Base-by-base conservation (phyloP, 2,888 invertebrate species). In the Ecliptopera silaceata region DNA sequence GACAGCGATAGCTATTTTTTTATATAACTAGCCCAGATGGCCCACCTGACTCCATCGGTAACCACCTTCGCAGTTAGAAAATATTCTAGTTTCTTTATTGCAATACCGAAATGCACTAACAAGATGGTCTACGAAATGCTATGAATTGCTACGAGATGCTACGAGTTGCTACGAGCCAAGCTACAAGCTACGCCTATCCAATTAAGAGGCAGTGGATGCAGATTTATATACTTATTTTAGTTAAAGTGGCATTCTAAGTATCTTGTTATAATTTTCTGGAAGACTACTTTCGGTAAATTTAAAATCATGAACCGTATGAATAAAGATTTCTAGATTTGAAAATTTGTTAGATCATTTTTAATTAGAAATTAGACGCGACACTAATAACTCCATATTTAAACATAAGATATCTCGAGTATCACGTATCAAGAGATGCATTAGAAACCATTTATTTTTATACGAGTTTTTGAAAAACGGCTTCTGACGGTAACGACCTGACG, bases 101-200 rank as follows among this genome's bases (percentile, higher is more conserved):
- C 41, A 13, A 18, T 20, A 38, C 20, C 41, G 3, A 42, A 42
- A 42, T 42, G 13, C 22, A 42, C 22, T 42, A 42, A 42, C 42
- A 13, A 42, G 42, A 13, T 2, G 43, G 43, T 29, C 29, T n/a
- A 18, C 39, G 18, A 18, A 15, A 0, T 15, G 36, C 32, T 32
- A 32, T 12, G 32, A 32, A 15, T 17, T 29, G 26, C 47, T 36
- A 47, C 44, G 18, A 18, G 57, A 31, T n/a, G 26, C 26, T 38
- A 38, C 15, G 36, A 38, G 15, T 12, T 32, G 32, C 46, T 46
- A 46, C 46, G 46, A 22, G 26, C 6, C 38, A 12, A n/a, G 36
- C 47, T 36, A 47, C 44, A 17, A 6, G 47, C 51, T 53, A 44
- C 38, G 50, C 38, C 57, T 48, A 47, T 58, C 57, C 57, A 58